phyloP scores from a whole-genome alignment of 2,113 vertebrate genomes.

The Chlorodrepanis virens region DNA sequence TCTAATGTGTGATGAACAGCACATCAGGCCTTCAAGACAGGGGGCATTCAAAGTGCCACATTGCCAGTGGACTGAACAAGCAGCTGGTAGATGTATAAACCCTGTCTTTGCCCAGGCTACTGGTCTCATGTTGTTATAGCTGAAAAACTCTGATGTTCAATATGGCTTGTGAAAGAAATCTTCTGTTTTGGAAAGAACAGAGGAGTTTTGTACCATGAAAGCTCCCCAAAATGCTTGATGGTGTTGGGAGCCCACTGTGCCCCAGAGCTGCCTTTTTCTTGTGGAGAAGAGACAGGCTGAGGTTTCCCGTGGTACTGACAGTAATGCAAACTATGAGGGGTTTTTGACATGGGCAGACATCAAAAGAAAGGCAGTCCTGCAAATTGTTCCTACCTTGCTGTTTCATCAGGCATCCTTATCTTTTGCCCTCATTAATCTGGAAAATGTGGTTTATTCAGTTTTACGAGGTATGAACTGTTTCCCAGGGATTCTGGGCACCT shows the following conservation, averaged over 20 bases:
- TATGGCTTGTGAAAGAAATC: neutral
- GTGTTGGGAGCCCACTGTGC: neutral
- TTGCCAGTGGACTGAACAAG: rapidly evolving
- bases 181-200: neutral
- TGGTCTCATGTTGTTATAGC: neutral
- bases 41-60: neutral
- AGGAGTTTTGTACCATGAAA: neutral
- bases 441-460: neutral
- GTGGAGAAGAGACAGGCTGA: neutral
- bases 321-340: neutral
- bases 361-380: neutral
- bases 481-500: neutral
- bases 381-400: neutral
- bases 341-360: neutral
- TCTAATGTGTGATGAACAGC: neutral
- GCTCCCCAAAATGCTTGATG: neutral
- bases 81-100: neutral
- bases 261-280: neutral
- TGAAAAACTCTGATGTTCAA: neutral
- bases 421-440: neutral
- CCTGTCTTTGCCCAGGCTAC: neutral
- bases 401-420: neutral
- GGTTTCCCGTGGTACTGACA: neutral
- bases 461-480: neutral
- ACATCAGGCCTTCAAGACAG: neutral